A percentile compares a stretch with the other conserved stretches of the same genome.
Conservation (phyloP, 2,113 vertebrate species). For the Chiloscyllium plagiosum region DNA sequence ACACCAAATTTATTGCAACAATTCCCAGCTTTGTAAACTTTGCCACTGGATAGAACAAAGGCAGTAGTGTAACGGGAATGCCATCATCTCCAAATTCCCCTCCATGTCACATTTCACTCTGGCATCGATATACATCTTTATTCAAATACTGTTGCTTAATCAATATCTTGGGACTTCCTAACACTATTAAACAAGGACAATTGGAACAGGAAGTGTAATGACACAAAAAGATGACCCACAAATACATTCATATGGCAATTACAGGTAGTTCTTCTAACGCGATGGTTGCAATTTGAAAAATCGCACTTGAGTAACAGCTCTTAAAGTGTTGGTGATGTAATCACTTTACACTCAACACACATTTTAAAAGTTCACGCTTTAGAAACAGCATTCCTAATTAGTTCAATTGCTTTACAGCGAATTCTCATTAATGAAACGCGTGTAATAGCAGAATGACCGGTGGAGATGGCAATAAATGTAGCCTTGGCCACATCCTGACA, state of each 20-base stretch:
- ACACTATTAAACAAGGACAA: not conserved
- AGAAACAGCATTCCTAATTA: too few relatives aligned
- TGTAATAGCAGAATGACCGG: too few relatives aligned
- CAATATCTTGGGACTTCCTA: not conserved
- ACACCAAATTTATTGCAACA: not conserved
- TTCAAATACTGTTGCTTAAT: not conserved
- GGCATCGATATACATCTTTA: not conserved
- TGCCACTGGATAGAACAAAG: not conserved
- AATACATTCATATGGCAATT: not conserved
- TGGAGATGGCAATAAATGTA: not conserved
- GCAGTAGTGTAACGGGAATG: not conserved
- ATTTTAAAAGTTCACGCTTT: too few relatives aligned
- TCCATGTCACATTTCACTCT: not conserved
- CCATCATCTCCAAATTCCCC: not conserved
- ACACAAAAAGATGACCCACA: not conserved
- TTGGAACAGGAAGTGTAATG: not conserved
- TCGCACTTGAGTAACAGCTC: too few relatives aligned
- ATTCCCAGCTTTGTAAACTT: not conserved
- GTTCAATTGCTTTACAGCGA: too few relatives aligned
- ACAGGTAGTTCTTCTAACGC: too few relatives aligned
- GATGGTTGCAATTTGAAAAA: too few relatives aligned
- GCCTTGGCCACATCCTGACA: not conserved
- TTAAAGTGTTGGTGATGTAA: too few relatives aligned
- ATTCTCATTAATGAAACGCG: too few relatives aligned
- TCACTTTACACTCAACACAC: too few relatives aligned